A percentile compares a stretch with the other conserved stretches of the same genome.
phyloP scores from a whole-genome alignment of 2,113 vertebrate species.

The sheep (Ovis aries) region ARS-UI_Ramb_v3.0 NC_056057.1:99142501-99143000 shows the following conservation, averaged over 20 bases:
- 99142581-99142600: not conserved
- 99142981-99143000: not conserved
- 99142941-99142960: too few species aligned
- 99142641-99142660: not conserved
- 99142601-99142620: not conserved
- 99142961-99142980: too few species aligned
- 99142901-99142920: not conserved
- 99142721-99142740: not conserved
- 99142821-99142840: not conserved
- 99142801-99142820: not conserved
- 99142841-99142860: accelerated
- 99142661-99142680: not conserved
- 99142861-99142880: not conserved
- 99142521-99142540: not conserved
- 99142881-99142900: not conserved
- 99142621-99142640: not conserved
- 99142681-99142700: not conserved
- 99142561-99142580: not conserved
- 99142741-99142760: not conserved
- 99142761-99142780: not conserved
- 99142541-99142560: not conserved
- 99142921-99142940: not conserved
- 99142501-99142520: not conserved
- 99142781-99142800: not conserved
- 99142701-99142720: not conserved